Conservation (phyloP, 2,113 vertebrate species). For the Anolis carolinensis region DNA sequence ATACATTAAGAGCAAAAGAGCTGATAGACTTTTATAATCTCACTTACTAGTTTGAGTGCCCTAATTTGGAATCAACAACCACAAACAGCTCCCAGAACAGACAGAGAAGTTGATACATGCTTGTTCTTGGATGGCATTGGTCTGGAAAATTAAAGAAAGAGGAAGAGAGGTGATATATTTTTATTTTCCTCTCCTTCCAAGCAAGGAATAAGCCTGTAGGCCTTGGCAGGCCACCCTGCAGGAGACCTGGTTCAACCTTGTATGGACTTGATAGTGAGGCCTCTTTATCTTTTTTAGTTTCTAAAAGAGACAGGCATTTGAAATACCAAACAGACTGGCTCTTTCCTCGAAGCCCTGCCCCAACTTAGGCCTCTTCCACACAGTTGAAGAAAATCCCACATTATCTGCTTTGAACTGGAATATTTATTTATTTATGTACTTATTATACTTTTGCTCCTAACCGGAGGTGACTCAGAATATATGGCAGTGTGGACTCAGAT, state of each 20-base stretch:
- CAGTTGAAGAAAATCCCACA: too few species aligned
- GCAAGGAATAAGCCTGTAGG: not conserved
- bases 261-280: not conserved
- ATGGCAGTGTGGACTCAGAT: too few species aligned
- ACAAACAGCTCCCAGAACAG: not conserved
- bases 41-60: not conserved
- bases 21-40: not conserved
- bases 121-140: not conserved
- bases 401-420: too few species aligned
- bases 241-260: not conserved
- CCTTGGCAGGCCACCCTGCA: not conserved
- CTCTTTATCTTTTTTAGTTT: not conserved
- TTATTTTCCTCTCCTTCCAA: not conserved
- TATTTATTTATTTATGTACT: too few species aligned
- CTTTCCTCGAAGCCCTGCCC: too few species aligned
- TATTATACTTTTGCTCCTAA: too few species aligned
- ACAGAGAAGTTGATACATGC: not conserved
- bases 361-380: too few species aligned
- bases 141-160: not conserved
- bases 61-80: not conserved
- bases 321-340: constrained; percentile 1
- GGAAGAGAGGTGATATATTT: not conserved
- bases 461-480: too few species aligned
- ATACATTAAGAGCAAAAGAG: not conserved
- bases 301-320: constrained; percentile 5